Evolutionary conservation across 2,888 invertebrate genomes (phyloP), one percentile per base, ranked within the genome.

Genomic region (Drosophila fulvimacula): DNA sequence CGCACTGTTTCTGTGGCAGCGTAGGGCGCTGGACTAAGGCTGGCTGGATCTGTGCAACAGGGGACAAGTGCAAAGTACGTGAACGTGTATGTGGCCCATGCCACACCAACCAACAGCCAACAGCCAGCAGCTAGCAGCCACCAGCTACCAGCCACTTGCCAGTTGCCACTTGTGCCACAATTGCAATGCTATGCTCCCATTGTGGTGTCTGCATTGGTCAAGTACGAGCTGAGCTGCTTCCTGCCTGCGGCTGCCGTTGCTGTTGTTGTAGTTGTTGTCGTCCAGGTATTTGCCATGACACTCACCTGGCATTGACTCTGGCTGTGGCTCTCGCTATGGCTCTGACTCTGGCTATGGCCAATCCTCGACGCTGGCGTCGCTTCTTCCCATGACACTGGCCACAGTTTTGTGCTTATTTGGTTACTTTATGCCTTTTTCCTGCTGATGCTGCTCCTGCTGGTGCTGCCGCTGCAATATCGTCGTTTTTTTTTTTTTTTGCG

Each of bases 191-290:
- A 65, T 76, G 76, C 79, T 76, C 51, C 77, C 84, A 87, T 81
- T 82, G 88, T 82, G 88, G 86, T 85, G 88, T 84, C 88, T 72
- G 66, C 67, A 51, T 63, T 83, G 87, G 82, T 81, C 88, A 87
- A 81, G 68, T 73, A 67, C 56, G 44, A 61, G 67, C 67, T 66
- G 44, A 61, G 67, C 67, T 66, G 82, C 80, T 82, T 82, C 71
- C 89, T 80, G 83, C 88, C 73, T 69, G 73, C 61, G 68, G 82
- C 68, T 41, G 46, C 57, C 5, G 67, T 32, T 21, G 51, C 39
- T 49, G 53, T 13, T 42, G 21, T 19, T 32, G 58, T 19, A 13
- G 61, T 27, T 21, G 51, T 36, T 51, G 44, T n/a, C 49, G 73
- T 73, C 63, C 68, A 51, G 51, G 44, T 64, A 63, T 58, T 79